phyloP scores from a whole-genome alignment of 2,113 vertebrate species.

The Dasyprocta punctata region DNA sequence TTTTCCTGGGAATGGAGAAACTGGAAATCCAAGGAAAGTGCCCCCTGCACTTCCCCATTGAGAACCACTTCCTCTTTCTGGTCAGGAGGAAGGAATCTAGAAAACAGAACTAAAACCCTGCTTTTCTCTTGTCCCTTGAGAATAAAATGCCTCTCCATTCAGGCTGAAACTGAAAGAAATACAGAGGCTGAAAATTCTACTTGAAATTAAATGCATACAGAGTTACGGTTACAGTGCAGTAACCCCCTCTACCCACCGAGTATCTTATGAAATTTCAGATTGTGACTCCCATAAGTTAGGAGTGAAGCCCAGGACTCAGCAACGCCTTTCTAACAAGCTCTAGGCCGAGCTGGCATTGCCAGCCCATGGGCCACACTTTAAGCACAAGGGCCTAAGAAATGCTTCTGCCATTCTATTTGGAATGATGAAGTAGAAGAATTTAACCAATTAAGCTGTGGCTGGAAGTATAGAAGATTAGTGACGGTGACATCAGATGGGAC shows the following conservation, averaged over 20 bases:
- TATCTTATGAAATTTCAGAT: not conserved
- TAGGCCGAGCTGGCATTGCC: not conserved
- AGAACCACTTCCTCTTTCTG: not conserved
- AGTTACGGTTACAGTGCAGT: not conserved
- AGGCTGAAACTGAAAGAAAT: not conserved
- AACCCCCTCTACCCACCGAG: no score
- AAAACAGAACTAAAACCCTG: not conserved
- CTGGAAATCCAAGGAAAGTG: not conserved
- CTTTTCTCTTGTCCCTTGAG: not conserved
- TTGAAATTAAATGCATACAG: not conserved
- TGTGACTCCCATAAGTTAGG: not conserved
- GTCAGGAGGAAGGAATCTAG: not conserved
- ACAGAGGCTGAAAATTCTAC: not conserved
- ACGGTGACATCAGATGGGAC: not conserved
- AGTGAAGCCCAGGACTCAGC: not conserved
- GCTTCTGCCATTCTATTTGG: not conserved
- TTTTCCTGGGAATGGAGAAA: not conserved
- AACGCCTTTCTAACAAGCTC: not conserved
- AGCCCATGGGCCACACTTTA: not conserved
- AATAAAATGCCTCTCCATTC: not conserved
- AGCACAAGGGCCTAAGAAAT: not conserved
- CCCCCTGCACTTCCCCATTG: not conserved
- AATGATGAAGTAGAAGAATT: not conserved
- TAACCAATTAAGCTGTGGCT: not conserved
- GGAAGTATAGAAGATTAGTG: not conserved